These are phyloP conservation scores for Agonopterix alstromeriana DNA, from an alignment of 2,888 invertebrate genomes.

Conservation along the genomic window DNA sequence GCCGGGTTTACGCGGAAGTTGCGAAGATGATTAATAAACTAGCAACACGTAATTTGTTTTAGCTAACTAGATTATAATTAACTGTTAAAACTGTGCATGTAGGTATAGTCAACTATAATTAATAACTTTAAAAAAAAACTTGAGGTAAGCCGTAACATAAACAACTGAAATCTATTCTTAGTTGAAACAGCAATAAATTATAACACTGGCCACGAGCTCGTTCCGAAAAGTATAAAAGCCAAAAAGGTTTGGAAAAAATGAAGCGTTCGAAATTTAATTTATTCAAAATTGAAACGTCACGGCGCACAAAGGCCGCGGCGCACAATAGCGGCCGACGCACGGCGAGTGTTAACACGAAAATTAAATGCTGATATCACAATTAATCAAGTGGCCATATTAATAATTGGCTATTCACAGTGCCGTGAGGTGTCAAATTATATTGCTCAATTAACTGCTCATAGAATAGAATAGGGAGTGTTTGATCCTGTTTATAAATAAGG, in stretches of 20 bases:
- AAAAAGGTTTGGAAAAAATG: constrained; percentile 62
- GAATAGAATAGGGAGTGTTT: constrained; percentile 65
- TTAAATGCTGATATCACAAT: constrained; percentile 78
- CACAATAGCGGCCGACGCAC: constrained; percentile 59
- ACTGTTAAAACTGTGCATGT: neutral
- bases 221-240: constrained; percentile 42
- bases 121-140: constrained; percentile 24
- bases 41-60: constrained; percentile 1
- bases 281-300: constrained; percentile 77
- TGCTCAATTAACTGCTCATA: constrained; percentile 70
- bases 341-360: constrained; percentile 73
- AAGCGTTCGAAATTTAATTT: constrained; percentile 77
- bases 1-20: constrained; percentile 6
- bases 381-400: constrained; percentile 75
- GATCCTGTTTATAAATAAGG: constrained; percentile 43
- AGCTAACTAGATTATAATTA: constrained; percentile 5
- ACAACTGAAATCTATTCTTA: constrained; percentile 49
- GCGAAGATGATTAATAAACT: constrained; percentile 7
- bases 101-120: constrained; percentile 8
- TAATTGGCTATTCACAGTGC: constrained; percentile 74
- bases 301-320: constrained; percentile 62
- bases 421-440: constrained; percentile 76
- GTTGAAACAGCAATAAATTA: constrained; percentile 66
- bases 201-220: constrained; percentile 57
- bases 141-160: constrained; percentile 35